Evolutionary conservation across 2,113 vertebrate species (phyloP).

Genomic region (Gyps fulvus): DNA sequence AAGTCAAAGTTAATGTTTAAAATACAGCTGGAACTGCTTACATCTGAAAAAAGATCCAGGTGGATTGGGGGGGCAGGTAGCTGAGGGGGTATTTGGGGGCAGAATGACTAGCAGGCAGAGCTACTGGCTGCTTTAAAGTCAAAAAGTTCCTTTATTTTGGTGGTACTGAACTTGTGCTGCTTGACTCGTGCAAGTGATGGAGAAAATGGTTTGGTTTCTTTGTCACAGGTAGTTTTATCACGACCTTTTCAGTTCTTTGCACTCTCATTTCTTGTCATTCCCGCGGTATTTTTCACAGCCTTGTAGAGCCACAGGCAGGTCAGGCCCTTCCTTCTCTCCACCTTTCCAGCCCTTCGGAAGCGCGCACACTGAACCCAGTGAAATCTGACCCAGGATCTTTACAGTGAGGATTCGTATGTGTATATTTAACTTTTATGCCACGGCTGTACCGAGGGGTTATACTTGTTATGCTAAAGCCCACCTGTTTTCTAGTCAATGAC

Average conservation of each 20-base stretch:
- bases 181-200: rapidly evolving
- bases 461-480: rapidly evolving
- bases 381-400: background rate
- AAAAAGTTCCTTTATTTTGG: background rate
- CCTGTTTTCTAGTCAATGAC: background rate
- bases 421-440: rapidly evolving
- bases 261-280: rapidly evolving
- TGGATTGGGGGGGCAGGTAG: background rate
- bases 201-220: no score
- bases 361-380: rapidly evolving
- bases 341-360: background rate
- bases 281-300: rapidly evolving
- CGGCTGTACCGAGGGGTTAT: rapidly evolving
- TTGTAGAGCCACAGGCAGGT: rapidly evolving
- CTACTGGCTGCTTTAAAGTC: background rate
- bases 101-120: no score
- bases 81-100: background rate
- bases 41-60: background rate
- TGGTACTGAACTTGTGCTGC: background rate
- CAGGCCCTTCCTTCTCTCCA: background rate
- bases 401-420: rapidly evolving
- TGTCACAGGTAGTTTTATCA: rapidly evolving
- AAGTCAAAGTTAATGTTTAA: background rate
- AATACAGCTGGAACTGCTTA: background rate
- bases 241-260: rapidly evolving